Conservation (phyloP, 2,888 invertebrate genomes). For the Phyllotreta striolata region DNA sequence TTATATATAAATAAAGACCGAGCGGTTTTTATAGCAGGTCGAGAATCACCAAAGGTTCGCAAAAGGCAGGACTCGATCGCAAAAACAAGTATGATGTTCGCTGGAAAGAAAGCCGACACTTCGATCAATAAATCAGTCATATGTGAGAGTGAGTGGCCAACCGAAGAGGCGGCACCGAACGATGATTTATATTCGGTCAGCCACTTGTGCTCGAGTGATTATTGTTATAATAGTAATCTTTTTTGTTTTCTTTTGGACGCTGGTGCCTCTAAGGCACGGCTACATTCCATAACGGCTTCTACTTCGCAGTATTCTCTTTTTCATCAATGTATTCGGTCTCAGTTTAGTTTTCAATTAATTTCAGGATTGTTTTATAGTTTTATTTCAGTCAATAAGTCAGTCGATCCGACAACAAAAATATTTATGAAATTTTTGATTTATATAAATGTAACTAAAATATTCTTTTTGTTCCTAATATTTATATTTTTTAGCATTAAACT, state of each 20-base stretch:
- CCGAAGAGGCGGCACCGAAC: conserved; percentile 59
- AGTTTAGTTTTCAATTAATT: no score
- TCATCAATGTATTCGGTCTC: background rate
- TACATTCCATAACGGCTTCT: conserved; percentile 13
- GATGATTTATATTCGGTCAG: conserved; percentile 60
- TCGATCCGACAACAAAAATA: no score
- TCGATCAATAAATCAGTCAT: conserved; percentile 61
- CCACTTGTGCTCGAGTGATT: conserved; percentile 61
- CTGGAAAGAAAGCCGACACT: conserved; percentile 52
- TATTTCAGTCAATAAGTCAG: no score
- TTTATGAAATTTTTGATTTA: no score
- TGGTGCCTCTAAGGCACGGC: conserved; percentile 46
- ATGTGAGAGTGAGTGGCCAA: conserved; percentile 55
- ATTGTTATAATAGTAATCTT: conserved; percentile 61
- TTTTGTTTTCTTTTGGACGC: conserved; percentile 51
- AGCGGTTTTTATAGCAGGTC: conserved; percentile 26
- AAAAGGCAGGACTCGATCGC: conserved; percentile 23
- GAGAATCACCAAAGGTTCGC: conserved; percentile 27
- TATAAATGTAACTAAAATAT: no score
- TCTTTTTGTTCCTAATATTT: no score
- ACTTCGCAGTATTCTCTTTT: conserved; percentile 1
- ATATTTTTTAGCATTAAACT: no score
- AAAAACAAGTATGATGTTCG: conserved; percentile 37
- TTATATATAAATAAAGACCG: conserved; percentile 27
- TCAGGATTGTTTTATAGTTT: no score